Evolutionary conservation across 2,113 vertebrate species (phyloP).

Genomic region (Genyomyrus donnyi): DNA sequence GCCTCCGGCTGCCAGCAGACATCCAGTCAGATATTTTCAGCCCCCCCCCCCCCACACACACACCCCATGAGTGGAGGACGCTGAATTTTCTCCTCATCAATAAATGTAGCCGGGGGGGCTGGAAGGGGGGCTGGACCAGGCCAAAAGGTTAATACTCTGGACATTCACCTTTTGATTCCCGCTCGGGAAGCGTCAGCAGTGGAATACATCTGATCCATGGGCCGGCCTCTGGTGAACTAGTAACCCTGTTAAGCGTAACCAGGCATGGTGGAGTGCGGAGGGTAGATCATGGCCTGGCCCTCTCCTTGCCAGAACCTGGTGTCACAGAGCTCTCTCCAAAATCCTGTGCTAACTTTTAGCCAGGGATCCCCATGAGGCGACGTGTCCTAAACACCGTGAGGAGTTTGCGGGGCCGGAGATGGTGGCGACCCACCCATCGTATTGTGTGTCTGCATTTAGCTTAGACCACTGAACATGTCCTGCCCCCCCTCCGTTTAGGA

Average conservation of each 20-base stretch:
- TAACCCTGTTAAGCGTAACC: constrained; percentile 24
- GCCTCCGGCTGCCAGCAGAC: constrained; percentile 34
- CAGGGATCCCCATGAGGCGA: background rate
- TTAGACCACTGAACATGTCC: background rate
- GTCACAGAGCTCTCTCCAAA: background rate
- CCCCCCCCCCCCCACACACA: constrained; percentile 31
- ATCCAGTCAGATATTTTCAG: constrained; percentile 61
- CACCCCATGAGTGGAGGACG: constrained; percentile 46
- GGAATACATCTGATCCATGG: constrained; percentile 56
- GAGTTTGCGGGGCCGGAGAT: background rate
- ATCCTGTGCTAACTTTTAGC: background rate
- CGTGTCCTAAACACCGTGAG: background rate
- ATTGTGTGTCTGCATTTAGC: background rate
- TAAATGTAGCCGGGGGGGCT: constrained; percentile 51
- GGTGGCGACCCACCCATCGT: background rate
- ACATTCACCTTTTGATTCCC: constrained; percentile 70
- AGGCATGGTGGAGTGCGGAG: background rate
- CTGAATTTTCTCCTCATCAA: constrained; percentile 65
- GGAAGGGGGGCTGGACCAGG: constrained; percentile 49
- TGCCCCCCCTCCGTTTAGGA: background rate
- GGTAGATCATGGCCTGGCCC: background rate
- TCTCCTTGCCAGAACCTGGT: background rate
- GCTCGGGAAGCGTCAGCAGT: constrained; percentile 62
- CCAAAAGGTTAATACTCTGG: constrained; percentile 72
- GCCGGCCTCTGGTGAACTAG: constrained; percentile 29